Evolutionary conservation across 2,113 vertebrate species (phyloP), one percentile per base, ranked within the genome.

Genomic region (Stigmatopora nigra): DNA sequence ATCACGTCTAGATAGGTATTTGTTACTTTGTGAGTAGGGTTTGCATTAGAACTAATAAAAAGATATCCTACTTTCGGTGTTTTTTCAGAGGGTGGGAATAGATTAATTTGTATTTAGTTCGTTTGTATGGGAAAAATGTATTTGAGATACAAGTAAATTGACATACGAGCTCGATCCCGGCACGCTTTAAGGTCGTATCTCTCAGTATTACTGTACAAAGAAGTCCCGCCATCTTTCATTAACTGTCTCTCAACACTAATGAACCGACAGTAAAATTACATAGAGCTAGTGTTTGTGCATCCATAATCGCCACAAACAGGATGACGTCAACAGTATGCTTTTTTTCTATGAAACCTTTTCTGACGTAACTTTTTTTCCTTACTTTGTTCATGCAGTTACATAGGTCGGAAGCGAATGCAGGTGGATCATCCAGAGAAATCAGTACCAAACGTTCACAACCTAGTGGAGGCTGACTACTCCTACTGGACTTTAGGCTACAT

Each of bases 401-500:
- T 97, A 2, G 95, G 95, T 47, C 87, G 95, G 53, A 97, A 97
- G 82, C 88, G 94, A 69, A 96, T 96, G 95, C 94, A 96, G 78
- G 92, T 95, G 64, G 94, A 95, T 56, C 92, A 86, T 25, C 91
- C 92, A 0, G 95, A 97, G 80, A 93, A 90, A 56, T 82, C 94
- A 0, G 92, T 97, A 31, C 89, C 91, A 0, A 90, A 88, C 0
- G 88, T 96, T 51, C 88, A 93, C 81, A 96, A 95, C 70, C 86
- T 97, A 76, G 95, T 97, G 56, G 92, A 92, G 69, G 93, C 94
- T 0, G 95, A 96, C 67, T 97, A 97, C 67, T 97, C 95, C 13
- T 97, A 96, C 71, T 97, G 95, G 95, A 96, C 94, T 0, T 82
- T 97, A 41, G 94, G 89, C 10, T 97, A 97, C 20, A 90, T 92